These are phyloP conservation scores for Henricia sp. DNA, from an alignment of 53 echinoderm and acorn worm species.

Conservation along the genomic window DNA sequence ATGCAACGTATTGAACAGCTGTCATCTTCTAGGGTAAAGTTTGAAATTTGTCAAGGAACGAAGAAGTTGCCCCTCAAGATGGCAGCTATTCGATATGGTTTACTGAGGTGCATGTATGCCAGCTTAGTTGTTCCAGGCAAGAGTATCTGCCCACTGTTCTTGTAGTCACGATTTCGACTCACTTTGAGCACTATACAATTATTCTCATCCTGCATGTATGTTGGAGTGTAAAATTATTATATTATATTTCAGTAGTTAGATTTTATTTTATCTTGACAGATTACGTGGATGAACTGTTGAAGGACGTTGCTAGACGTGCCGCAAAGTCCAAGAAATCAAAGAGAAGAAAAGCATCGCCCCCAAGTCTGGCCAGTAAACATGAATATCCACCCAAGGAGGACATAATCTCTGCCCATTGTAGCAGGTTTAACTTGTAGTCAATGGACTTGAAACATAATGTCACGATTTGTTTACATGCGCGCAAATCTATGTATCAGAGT, in stretches of 20 bases:
- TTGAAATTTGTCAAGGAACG: no score
- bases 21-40: no score
- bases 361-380: slow-evolving; percentile 45
- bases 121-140: no score
- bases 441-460: no score
- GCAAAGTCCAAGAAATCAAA: not conserved
- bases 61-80: no score
- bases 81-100: no score
- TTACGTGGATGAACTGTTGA: slow-evolving; percentile 12
- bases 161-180: not conserved
- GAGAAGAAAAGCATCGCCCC: slow-evolving; percentile 30
- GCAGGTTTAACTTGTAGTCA: slow-evolving; percentile 18
- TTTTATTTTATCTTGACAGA: not conserved
- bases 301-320: not conserved
- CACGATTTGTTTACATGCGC: no score
- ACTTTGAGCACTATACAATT: not conserved
- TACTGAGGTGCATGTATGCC: no score
- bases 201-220: not conserved
- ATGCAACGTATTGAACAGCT: no score
- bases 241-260: not conserved
- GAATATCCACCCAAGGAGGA: slow-evolving; percentile 43
- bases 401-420: slow-evolving; percentile 10
- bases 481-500: no score
- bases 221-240: no score
- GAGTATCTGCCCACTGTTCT: not conserved